phyloP scores from a whole-genome alignment of 2,888 invertebrate species.

The Agelastica alni region DNA sequence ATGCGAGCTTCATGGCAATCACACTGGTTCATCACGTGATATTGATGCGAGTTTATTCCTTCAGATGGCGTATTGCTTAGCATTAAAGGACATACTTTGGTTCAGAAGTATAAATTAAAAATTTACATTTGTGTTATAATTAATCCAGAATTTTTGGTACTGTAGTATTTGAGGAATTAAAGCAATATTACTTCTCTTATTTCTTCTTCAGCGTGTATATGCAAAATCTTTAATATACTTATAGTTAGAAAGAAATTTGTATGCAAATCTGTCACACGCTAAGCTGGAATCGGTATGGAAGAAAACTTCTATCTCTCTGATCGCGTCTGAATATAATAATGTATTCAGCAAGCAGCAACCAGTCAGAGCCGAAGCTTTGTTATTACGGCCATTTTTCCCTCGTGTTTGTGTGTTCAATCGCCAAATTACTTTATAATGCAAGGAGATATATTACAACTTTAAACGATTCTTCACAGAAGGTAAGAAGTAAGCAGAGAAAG shows the following conservation, averaged over 20 bases:
- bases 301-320: constrained; percentile 55
- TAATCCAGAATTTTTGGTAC: too few relatives aligned
- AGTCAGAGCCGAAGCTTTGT: constrained; percentile 44
- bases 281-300: constrained; percentile 54
- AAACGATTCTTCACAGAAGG: constrained; percentile 10
- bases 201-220: constrained; percentile 4
- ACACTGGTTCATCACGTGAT: too few relatives aligned
- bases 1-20: too few relatives aligned
- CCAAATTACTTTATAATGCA: constrained; percentile 50
- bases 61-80: too few relatives aligned
- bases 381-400: constrained; percentile 45
- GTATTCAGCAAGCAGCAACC: constrained; percentile 50
- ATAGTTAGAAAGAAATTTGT: constrained; percentile 55
- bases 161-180: too few relatives aligned
- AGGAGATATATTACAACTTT: constrained; percentile 39
- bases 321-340: constrained; percentile 49
- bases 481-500: constrained; percentile 1
- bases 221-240: constrained; percentile 49
- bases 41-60: too few relatives aligned
- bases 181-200: not conserved
- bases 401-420: constrained; percentile 48
- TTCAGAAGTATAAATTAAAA: too few relatives aligned
- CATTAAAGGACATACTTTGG: too few relatives aligned
- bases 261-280: constrained; percentile 56
- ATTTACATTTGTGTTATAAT: too few relatives aligned